Evolutionary conservation across 2,888 invertebrate species (phyloP).

Genomic region (Hirtodrosophila trivittata): DNA sequence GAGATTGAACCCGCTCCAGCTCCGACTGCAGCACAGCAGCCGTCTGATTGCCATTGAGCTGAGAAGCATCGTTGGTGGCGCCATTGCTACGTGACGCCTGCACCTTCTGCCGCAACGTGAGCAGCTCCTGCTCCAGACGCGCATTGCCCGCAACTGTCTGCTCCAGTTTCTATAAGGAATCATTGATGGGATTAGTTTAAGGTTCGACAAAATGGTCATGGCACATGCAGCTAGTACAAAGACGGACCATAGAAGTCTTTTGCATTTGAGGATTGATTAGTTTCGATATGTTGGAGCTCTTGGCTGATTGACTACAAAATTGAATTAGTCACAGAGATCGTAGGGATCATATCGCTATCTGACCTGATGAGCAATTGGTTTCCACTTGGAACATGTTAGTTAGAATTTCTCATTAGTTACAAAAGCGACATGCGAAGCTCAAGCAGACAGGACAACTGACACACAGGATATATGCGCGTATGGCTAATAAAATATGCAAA

Average conservation of each 20-base stretch:
- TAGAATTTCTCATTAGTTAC: constrained; percentile 59
- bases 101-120: constrained; percentile 92
- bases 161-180: constrained; percentile 89
- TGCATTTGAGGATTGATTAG: constrained; percentile 43
- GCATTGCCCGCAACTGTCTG: constrained; percentile 96
- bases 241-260: constrained; percentile 60
- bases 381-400: constrained; percentile 22
- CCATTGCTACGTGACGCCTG: constrained; percentile 87
- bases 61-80: constrained; percentile 84
- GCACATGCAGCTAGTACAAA: constrained; percentile 56
- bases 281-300: constrained; percentile 3
- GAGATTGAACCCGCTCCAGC: constrained; percentile 91
- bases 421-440: constrained; percentile 74
- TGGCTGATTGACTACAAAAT: too few relatives aligned
- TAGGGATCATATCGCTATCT: too few relatives aligned
- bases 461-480: constrained; percentile 30
- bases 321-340: too few relatives aligned
- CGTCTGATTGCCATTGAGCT: constrained; percentile 83
- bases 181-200: constrained; percentile 3
- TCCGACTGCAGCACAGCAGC: constrained; percentile 91
- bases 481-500: constrained; percentile 66
- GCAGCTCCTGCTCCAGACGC: constrained; percentile 93
- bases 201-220: constrained; percentile 10
- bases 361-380: constrained; percentile 3
- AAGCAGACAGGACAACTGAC: constrained; percentile 47